phyloP scores from a whole-genome alignment of 2,888 invertebrate species.

The Lymantria monacha region DNA sequence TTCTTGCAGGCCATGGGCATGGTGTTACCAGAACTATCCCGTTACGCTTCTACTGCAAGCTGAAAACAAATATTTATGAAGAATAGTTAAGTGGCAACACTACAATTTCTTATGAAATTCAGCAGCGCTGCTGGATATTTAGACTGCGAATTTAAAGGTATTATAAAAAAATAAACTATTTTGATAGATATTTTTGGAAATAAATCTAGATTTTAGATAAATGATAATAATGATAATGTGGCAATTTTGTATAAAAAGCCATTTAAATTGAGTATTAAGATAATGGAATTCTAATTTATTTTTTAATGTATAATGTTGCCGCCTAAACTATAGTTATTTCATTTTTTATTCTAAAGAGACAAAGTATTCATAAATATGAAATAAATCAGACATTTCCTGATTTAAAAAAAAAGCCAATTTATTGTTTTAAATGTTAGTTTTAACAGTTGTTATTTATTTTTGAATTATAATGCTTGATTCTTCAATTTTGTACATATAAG shows the following conservation, averaged over 20 bases:
- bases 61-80: conserved; percentile 35
- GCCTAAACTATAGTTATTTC: not conserved
- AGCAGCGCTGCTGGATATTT: not conserved
- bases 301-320: not conserved
- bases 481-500: too few species aligned
- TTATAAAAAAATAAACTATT: not conserved
- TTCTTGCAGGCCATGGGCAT: conserved; percentile 80
- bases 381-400: too few species aligned
- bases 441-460: too few species aligned
- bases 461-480: too few species aligned
- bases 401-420: too few species aligned
- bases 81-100: conserved; percentile 2
- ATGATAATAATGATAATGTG: too few species aligned
- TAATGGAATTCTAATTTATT: not conserved
- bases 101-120: not conserved
- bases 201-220: not conserved
- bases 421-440: too few species aligned
- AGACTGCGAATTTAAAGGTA: conserved; percentile 4
- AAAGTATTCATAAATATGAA: too few species aligned
- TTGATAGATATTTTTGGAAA: not conserved
- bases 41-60: conserved; percentile 82
- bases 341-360: too few species aligned
- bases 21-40: conserved; percentile 82
- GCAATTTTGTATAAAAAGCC: too few species aligned
- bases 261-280: not conserved